Evolutionary conservation across 2,888 invertebrate genomes (phyloP).

Genomic region (Siphlonurus alternatus): DNA sequence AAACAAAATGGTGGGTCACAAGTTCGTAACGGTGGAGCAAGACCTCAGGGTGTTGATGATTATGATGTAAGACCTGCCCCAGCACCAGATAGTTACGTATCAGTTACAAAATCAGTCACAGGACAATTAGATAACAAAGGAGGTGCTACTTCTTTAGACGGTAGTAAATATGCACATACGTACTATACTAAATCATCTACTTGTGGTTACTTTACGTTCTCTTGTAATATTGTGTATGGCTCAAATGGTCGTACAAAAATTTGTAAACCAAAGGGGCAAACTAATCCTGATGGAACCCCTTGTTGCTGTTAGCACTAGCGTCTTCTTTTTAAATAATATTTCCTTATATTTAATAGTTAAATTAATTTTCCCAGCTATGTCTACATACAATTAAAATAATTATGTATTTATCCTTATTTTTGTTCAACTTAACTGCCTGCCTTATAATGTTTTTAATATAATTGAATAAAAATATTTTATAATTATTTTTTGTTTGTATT

Average conservation of each 20-base stretch:
- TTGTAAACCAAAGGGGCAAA: slow-evolving; percentile 62
- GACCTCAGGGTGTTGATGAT: not conserved
- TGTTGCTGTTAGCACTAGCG: slow-evolving; percentile 11
- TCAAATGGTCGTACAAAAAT: slow-evolving; percentile 62
- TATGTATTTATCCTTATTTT: not conserved
- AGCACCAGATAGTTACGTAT: slow-evolving; percentile 50
- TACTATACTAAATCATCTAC: slow-evolving; percentile 76
- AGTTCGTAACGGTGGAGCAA: not conserved
- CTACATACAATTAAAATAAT: not conserved
- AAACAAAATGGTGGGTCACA: not conserved
- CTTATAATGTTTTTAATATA: too few species aligned
- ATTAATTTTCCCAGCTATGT: not conserved
- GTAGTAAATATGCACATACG: slow-evolving; percentile 56
- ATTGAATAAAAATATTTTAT: not conserved
- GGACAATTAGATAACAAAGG: slow-evolving; percentile 37
- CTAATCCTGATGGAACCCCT: slow-evolving; percentile 55
- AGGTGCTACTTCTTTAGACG: slow-evolving; percentile 29
- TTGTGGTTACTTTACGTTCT: slow-evolving; percentile 74
- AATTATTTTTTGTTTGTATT: not conserved
- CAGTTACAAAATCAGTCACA: slow-evolving; percentile 63
- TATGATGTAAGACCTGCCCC: slow-evolving; percentile 13
- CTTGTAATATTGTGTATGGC: slow-evolving; percentile 62
- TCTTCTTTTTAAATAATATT: slow-evolving; percentile 4
- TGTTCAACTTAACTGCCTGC: not conserved
- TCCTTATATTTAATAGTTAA: too few species aligned